phyloP scores from a whole-genome alignment of 2,888 invertebrate genomes.

The Steinernema scapterisci region DNA sequence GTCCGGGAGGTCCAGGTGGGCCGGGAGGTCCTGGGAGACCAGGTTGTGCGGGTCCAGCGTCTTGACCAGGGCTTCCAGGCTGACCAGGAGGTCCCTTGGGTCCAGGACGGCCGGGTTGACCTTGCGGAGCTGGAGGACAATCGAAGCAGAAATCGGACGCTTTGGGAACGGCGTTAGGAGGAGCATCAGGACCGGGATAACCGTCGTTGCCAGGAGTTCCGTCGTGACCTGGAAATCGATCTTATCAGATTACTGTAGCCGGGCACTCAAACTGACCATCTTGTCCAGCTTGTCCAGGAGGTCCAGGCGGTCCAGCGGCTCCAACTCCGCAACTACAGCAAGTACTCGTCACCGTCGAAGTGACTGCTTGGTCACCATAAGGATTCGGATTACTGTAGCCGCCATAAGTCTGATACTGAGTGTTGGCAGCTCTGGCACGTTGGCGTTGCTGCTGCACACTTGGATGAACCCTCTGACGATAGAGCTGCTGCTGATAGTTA shows the following conservation, averaged over 20 bases:
- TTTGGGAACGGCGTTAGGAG: slow-evolving; percentile 32
- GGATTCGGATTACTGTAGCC: slow-evolving; percentile 5
- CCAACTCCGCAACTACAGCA: slow-evolving; percentile 54
- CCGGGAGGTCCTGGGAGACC: slow-evolving; percentile 35
- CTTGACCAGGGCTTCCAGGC: slow-evolving; percentile 41
- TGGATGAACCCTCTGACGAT: slow-evolving; percentile 31
- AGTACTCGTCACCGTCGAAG: neutral
- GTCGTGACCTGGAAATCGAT: slow-evolving; percentile 35
- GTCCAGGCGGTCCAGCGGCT: slow-evolving; percentile 46
- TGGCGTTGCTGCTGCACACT: neutral
- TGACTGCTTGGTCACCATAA: slow-evolving; percentile 4
- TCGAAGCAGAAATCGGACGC: slow-evolving; percentile 20
- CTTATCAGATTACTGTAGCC: neutral
- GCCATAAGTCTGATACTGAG: slow-evolving; percentile 10
- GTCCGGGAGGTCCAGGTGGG: slow-evolving; percentile 30
- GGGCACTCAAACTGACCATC: slow-evolving; percentile 33
- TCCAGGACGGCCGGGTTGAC: slow-evolving; percentile 45
- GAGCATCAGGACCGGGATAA: slow-evolving; percentile 46
- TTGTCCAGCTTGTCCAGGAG: slow-evolving; percentile 41
- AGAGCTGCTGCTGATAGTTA: slow-evolving; percentile 39
- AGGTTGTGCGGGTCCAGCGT: slow-evolving; percentile 34
- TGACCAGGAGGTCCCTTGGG: slow-evolving; percentile 47
- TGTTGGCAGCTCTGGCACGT: slow-evolving; percentile 20
- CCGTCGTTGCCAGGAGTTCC: slow-evolving; percentile 48
- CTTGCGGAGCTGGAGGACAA: neutral